A percentile compares a stretch with the other conserved stretches of the same genome.
These are phyloP conservation scores for Netelia inedita DNA, from an alignment of 2,888 invertebrate genomes.

Conservation along the genomic window DNA sequence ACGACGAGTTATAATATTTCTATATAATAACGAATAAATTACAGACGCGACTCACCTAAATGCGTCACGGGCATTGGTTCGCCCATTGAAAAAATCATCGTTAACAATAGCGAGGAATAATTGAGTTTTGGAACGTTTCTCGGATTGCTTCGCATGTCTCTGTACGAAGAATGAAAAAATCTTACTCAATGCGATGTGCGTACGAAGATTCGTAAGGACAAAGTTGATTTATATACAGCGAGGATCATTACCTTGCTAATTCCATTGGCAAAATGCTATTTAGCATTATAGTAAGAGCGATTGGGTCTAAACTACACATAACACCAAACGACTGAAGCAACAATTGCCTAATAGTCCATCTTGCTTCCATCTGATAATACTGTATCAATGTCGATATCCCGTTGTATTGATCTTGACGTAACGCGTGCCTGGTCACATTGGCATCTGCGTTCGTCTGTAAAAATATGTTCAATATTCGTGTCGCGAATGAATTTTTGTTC, in stretches of 20 bases:
- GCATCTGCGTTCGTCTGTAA: constrained; percentile 96
- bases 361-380: constrained; percentile 98
- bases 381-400: constrained; percentile 94
- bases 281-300: constrained; percentile 93
- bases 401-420: constrained; percentile 93
- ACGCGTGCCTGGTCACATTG: constrained; percentile 93
- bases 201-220: constrained; percentile 10
- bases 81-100: constrained; percentile 96
- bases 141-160: constrained; percentile 93
- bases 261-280: constrained; percentile 96
- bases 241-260: constrained; percentile 89
- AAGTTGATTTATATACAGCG: constrained; percentile 19
- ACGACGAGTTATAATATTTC: too few relatives aligned
- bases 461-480: constrained; percentile 16
- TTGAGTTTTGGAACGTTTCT: constrained; percentile 92
- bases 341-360: constrained; percentile 94
- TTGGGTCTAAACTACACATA: constrained; percentile 94
- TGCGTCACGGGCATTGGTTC: constrained; percentile 95
- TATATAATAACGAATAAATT: not conserved
- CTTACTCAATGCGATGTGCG: not conserved
- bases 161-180: constrained; percentile 78
- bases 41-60: constrained; percentile 88
- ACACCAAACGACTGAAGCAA: constrained; percentile 94
- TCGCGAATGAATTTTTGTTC: not conserved
- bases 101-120: constrained; percentile 93